Evolutionary conservation across 2,888 invertebrate genomes (phyloP).

Genomic region (Nephrotoma flavescens): DNA sequence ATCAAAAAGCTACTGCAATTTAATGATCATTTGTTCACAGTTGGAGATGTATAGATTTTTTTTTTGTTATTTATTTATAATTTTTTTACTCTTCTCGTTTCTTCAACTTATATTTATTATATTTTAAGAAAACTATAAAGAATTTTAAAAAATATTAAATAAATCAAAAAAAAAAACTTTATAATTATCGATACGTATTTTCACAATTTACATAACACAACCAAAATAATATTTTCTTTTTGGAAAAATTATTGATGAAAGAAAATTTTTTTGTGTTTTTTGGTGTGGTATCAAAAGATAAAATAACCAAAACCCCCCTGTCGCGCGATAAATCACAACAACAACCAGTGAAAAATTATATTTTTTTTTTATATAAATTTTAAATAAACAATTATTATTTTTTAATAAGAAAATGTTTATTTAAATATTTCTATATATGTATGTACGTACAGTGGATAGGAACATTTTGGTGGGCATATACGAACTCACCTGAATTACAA

Average conservation of each 20-base stretch:
- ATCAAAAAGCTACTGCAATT: conserved; percentile 4
- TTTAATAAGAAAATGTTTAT: not conserved
- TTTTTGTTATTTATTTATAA: conserved; percentile 1
- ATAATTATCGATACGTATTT: not conserved
- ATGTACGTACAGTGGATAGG: not conserved
- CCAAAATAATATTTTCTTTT: not conserved
- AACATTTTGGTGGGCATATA: not conserved
- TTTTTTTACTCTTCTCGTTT: not conserved
- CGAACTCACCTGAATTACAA: not conserved
- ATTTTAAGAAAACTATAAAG: not conserved
- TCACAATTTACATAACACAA: not conserved
- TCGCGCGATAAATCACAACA: not conserved
- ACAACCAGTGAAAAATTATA: not conserved
- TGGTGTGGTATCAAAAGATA: not conserved
- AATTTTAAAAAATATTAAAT: not conserved
- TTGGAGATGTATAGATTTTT: not conserved
- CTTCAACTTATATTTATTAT: not conserved
- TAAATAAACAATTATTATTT: not conserved
- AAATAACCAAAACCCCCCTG: not conserved
- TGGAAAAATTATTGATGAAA: not conserved
- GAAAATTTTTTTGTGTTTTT: not conserved
- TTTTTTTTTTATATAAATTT: not conserved
- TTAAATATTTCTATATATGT: not conserved
- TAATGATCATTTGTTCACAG: conserved; percentile 4
- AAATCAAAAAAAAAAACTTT: not conserved